Evolutionary conservation across 1,140 invertebrate genomes (phyloP).

Genomic region (Penaeus vannamei): DNA sequence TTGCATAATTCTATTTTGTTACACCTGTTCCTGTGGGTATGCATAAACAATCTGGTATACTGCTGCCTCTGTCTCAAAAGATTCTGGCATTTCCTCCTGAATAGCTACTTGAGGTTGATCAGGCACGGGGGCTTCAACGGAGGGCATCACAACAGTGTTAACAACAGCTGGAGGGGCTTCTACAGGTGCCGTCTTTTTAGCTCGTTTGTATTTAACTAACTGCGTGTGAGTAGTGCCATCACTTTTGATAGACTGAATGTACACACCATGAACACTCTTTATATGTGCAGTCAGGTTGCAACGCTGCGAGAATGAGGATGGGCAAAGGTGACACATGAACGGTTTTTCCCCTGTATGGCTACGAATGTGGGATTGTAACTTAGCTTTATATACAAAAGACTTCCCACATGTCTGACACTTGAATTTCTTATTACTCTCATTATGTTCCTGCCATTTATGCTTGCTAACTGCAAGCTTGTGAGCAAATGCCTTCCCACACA

Average conservation of each 20-base stretch:
- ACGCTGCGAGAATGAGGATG: constrained; percentile 49
- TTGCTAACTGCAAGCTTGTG: constrained; percentile 53
- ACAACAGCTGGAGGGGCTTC: constrained; percentile 13
- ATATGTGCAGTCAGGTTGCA: constrained; percentile 56
- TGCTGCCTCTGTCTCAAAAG: constrained; percentile 19
- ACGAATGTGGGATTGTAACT: constrained; percentile 49
- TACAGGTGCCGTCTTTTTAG: constrained; percentile 34
- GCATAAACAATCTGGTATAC: constrained; percentile 35
- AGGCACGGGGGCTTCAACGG: not conserved
- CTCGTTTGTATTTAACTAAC: constrained; percentile 55
- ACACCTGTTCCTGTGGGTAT: not conserved
- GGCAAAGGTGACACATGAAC: constrained; percentile 43
- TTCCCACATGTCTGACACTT: constrained; percentile 51
- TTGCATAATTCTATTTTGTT: no score
- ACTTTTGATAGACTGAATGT: constrained; percentile 55
- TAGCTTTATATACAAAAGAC: constrained; percentile 51
- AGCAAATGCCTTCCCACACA: constrained; percentile 56
- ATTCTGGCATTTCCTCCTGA: constrained; percentile 18
- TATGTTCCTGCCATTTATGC: constrained; percentile 59
- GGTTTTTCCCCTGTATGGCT: constrained; percentile 57
- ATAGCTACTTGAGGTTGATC: not conserved
- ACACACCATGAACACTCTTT: constrained; percentile 55
- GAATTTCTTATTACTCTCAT: constrained; percentile 57
- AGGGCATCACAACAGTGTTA: not conserved
- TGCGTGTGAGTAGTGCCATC: constrained; percentile 57